phyloP scores from a whole-genome alignment of 2,888 invertebrate genomes.

The Hemicrepidius hirtus region DNA sequence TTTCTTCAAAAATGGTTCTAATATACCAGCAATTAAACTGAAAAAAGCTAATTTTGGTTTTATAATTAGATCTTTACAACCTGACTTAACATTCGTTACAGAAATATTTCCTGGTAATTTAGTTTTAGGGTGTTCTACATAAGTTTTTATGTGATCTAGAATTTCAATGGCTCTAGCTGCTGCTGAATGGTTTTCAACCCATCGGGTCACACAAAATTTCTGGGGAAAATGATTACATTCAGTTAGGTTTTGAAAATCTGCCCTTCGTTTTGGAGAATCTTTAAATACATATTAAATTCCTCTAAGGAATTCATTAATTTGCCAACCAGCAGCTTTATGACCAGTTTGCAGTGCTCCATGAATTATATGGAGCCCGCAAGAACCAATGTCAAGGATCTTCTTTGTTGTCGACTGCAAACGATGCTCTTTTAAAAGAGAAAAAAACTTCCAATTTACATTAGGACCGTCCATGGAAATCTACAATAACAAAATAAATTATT shows the following conservation, averaged over 20 bases:
- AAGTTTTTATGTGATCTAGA: neutral
- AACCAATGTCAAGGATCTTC: neutral
- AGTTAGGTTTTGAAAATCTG: too few relatives aligned
- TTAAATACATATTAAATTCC: constrained; percentile 18
- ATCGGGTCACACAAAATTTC: neutral
- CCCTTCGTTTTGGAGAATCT: constrained; percentile 9
- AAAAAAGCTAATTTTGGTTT: constrained; percentile 1
- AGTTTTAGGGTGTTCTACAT: neutral
- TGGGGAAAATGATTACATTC: too few relatives aligned
- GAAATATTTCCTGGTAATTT: constrained; percentile 19
- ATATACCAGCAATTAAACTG: neutral
- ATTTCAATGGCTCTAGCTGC: neutral
- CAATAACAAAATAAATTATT: too few relatives aligned
- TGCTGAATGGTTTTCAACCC: neutral
- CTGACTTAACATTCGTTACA: neutral
- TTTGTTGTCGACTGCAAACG: neutral
- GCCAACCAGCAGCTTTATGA: neutral
- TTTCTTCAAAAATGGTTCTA: constrained; percentile 6
- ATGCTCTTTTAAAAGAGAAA: neutral
- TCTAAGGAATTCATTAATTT: neutral
- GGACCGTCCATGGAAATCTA: constrained; percentile 22
- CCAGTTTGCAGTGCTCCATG: constrained; percentile 6
- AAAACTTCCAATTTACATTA: constrained; percentile 7
- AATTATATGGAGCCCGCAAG: constrained; percentile 12
- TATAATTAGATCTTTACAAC: constrained; percentile 1